Base-by-base conservation (phyloP, 2,888 invertebrate genomes). In the Xestobium rufovillosum region DNA sequence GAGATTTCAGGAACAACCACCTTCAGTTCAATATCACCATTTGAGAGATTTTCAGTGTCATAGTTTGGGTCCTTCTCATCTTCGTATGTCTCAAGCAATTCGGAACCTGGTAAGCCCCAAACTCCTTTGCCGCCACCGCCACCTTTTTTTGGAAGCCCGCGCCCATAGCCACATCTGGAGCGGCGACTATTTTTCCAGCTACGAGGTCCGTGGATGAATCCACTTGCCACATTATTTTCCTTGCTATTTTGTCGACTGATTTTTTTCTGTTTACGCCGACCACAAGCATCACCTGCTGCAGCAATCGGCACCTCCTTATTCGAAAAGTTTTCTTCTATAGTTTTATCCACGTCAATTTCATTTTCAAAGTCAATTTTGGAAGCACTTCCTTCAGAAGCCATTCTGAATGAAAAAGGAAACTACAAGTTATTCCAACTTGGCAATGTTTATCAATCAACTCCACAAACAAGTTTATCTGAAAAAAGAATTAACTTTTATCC, bases 91-190 rank as follows among this genome's bases (percentile, higher is more conserved):
- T 82, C 83, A 26, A 82, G 71, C 26, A 89, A 68, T 59, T 92
- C 91, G 2, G 86, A 88, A n/a, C 92, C 92, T 2, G 84, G 84
- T n/a, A 78, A 72, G 3, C 92, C 92, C 91, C 92, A 94, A 0
- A 89, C 88, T 0, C 91, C 91, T 63, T 92, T 92, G 26, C 92
- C 91, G 6, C 92, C 92, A 15, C 84, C 91, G 32, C 92, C 92
- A 35, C 86, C 85, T 82, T 66, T 65, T 41, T 66, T 65, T 2
- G 90, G 88, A 44, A 89, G 69, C 3, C 91, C 90, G 45, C 90
- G 75, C 34, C 87, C 87, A 58, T 80, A 81, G 31, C 87, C 84
- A 63, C 83, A 87, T 41, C 90, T 75, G 1, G 91, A 83, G 47
- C 88, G 78, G 29, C 90, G 80, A 60, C 86, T 87, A 60, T 92